phyloP scores from a whole-genome alignment of 2,888 invertebrate genomes.

The Bhutanitis thaidina region DNA sequence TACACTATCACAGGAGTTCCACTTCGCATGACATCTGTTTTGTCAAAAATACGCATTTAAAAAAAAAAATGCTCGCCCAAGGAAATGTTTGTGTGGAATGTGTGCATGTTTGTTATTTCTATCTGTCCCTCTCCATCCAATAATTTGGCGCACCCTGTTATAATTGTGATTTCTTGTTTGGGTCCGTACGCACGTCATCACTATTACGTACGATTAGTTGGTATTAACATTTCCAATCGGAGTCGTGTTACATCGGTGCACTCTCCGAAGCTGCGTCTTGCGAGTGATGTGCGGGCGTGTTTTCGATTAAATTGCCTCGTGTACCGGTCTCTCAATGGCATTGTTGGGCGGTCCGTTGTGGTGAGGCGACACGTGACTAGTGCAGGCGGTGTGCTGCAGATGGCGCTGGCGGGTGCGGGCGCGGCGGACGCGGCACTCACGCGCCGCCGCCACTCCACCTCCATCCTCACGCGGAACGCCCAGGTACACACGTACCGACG shows the following conservation, averaged over 20 bases:
- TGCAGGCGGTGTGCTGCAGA: slow-evolving; percentile 57
- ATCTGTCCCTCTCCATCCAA: background rate
- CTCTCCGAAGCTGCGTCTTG: background rate
- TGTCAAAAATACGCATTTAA: too few species aligned
- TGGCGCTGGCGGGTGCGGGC: slow-evolving; percentile 55
- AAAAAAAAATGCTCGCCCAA: background rate
- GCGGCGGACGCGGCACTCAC: slow-evolving; percentile 81
- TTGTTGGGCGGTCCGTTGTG: slow-evolving; percentile 24
- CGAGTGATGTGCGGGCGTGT: background rate
- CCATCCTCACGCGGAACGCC: slow-evolving; percentile 82
- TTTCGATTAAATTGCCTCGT: slow-evolving; percentile 41
- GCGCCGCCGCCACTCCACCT: slow-evolving; percentile 87
- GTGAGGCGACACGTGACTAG: slow-evolving; percentile 38
- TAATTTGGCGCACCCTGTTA: slow-evolving; percentile 36
- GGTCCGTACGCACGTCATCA: slow-evolving; percentile 32
- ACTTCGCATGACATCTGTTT: slow-evolving; percentile 24
- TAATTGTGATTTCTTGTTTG: slow-evolving; percentile 68
- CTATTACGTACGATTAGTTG: background rate
- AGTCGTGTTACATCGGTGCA: background rate
- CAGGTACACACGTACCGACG: slow-evolving; percentile 68
- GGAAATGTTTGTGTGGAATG: background rate
- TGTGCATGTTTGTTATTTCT: slow-evolving; percentile 10
- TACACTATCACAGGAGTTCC: slow-evolving; percentile 23
- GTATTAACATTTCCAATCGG: background rate
- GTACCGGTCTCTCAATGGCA: slow-evolving; percentile 40